Evolutionary conservation across 2,113 vertebrate genomes (phyloP), one percentile per base, ranked within the genome.

Genomic region (Pristiophorus japonicus): DNA sequence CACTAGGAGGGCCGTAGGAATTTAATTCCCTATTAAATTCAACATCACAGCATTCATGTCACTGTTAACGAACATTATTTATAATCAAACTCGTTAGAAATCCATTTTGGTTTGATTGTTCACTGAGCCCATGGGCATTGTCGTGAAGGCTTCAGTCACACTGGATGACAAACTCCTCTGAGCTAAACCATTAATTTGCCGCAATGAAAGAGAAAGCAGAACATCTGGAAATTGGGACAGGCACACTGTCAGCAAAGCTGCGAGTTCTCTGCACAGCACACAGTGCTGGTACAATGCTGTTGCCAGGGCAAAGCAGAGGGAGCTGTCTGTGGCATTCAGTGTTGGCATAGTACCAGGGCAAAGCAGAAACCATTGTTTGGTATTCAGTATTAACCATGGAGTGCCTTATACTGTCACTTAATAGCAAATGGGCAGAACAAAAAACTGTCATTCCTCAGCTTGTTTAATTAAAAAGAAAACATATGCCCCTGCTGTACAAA

Each of bases 401-500:
- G n/a, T 65, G 16, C 59, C 88, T 65, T 59, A 92, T 38, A 65
- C 88, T 63, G 88, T 92, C 88, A 92, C 62, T 92, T 65, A 92
- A 92, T 92, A 92, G 59, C 59, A 63, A 22, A 59, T 63, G 59
- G 59, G 59, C 34, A 63, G 88, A 4, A 63, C 62, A 91, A 92
- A 91, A 92, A 63, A 18, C 59, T 65, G 34, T 63, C 62, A 65
- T 63, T 92, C n/a, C 59, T 92, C 7, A n/a, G 88, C n/a, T n/a
- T 92, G 88, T 38, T 92, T 65, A 62, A 92, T 63, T 92, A 34
- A 92, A 92, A 20, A 38, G 88, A 92, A 92, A 63, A 92, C 88
- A 92, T 92, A 92, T 63, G 88, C 88, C 88, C 12, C 88, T 92
- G 59, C 59, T 63, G 88, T 63, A 62, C 88, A 92, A 92, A 92